phyloP scores from a whole-genome alignment of 2,113 vertebrate species.

The Anhinga anhinga region DNA sequence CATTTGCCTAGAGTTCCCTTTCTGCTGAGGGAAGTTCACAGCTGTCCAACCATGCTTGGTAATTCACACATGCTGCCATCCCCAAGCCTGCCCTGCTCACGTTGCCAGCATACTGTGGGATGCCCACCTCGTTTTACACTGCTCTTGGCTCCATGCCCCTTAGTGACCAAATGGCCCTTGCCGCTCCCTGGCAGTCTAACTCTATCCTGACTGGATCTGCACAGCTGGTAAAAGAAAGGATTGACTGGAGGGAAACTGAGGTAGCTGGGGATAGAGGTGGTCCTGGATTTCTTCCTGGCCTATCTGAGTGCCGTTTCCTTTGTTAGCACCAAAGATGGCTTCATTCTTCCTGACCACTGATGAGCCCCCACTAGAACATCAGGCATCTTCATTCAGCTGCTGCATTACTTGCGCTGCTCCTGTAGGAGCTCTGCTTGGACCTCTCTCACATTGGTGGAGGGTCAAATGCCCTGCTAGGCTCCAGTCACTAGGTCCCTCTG shows the following conservation, averaged over 20 bases:
- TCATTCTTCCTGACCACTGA: neutral
- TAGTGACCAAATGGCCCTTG: neutral
- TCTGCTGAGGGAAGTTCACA: neutral
- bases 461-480: neutral
- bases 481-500: neutral
- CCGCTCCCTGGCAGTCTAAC: neutral
- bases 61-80: neutral
- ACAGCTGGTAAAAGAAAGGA: neutral
- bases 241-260: neutral
- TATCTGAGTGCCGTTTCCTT: neutral
- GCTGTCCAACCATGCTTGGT: neutral
- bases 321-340: neutral
- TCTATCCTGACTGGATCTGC: neutral
- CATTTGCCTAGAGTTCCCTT: neutral
- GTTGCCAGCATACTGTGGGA: neutral
- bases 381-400: neutral
- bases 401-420: neutral
- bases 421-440: neutral
- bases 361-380: neutral
- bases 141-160: neutral
- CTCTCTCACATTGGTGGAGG: neutral
- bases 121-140: rapidly evolving
- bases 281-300: neutral
- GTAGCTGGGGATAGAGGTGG: neutral
- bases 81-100: neutral